Percentiles rank a stretch among this genome's conserved stretches.
phyloP scores from a whole-genome alignment of 2,797 vertebrate species.

The Vultur gryphus region DNA sequence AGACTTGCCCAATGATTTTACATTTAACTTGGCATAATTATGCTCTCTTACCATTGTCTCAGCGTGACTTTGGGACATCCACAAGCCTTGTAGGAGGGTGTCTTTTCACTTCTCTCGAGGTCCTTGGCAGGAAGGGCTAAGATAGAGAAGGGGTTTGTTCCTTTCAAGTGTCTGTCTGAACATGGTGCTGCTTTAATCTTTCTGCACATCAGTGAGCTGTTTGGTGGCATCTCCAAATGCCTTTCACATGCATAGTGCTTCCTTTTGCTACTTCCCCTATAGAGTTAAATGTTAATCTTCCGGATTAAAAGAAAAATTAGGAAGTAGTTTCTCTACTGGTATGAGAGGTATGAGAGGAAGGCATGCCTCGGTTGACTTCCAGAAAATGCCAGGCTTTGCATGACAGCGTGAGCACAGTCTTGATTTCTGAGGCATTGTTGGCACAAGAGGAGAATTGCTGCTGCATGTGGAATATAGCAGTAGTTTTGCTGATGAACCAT shows the following conservation, averaged over 20 bases:
- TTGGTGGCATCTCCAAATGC: neutral
- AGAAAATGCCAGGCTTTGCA: neutral
- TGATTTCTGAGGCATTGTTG: neutral
- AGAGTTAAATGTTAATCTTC: neutral
- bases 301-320: neutral
- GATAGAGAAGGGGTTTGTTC: neutral
- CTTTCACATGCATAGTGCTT: neutral
- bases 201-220: neutral
- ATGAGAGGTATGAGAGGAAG: neutral
- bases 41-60: neutral
- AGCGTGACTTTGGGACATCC: neutral
- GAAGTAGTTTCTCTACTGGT: neutral
- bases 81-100: neutral
- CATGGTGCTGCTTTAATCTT: neutral
- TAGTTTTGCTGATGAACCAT: neutral
- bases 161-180: neutral
- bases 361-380: neutral
- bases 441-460: neutral
- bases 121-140: neutral
- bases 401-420: neutral
- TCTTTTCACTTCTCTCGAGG: neutral
- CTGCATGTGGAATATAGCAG: neutral
- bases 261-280: neutral
- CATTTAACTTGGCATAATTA: neutral
- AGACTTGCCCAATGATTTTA: neutral